A percentile compares a stretch with the other conserved stretches of the same genome.
These are phyloP conservation scores for Lepilemur septentrionalis DNA, from an alignment of 2,797 vertebrate genomes.

Conservation along the genomic window DNA sequence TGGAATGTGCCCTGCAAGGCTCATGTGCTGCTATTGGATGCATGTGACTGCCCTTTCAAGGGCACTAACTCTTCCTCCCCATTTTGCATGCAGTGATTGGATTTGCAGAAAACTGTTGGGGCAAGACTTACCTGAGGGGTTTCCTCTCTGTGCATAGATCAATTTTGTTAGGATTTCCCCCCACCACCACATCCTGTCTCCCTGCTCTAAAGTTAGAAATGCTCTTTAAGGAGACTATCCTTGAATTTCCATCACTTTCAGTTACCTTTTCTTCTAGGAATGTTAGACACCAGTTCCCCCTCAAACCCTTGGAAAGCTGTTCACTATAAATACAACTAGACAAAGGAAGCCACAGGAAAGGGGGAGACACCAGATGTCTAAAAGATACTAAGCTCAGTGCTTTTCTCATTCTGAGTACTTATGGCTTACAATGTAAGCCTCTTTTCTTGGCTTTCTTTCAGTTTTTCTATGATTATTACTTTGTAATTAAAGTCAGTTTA, in stretches of 20 bases:
- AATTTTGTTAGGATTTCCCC: background rate
- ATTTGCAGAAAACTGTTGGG: background rate
- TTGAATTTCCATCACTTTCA: background rate
- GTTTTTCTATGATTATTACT: background rate
- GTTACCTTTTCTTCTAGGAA: slow-evolving; percentile 50
- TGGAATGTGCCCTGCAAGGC: background rate
- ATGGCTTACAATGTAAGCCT: background rate
- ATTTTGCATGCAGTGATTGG: background rate
- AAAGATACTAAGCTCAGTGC: background rate
- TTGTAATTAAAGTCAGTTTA: background rate
- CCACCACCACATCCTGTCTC: background rate
- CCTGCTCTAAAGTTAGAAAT: background rate
- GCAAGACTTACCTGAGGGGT: background rate
- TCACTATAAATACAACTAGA: background rate
- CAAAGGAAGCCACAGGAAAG: background rate
- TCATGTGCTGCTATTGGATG: background rate
- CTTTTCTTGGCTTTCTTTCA: background rate
- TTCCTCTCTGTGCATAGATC: background rate
- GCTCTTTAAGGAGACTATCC: background rate
- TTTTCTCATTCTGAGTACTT: background rate
- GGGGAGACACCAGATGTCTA: background rate
- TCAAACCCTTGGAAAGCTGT: background rate
- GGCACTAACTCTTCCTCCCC: background rate
- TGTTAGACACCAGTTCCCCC: background rate
- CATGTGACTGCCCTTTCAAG: background rate